Evolutionary conservation across 2,113 vertebrate species (phyloP), one percentile per base, ranked within the genome.

Genomic region (Pongo abelii): DNA sequence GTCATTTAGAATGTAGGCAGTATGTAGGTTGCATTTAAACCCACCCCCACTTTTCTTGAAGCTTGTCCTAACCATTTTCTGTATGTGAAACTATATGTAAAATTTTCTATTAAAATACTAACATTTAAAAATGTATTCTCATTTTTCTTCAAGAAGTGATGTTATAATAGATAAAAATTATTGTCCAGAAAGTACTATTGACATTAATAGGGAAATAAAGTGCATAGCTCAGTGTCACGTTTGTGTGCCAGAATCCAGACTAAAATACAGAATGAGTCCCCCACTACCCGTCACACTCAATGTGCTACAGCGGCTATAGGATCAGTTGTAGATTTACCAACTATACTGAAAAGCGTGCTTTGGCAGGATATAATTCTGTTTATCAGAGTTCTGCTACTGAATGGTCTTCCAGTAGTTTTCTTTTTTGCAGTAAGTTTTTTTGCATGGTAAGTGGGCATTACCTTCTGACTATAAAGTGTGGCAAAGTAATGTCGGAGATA

Each of bases 81-180:
- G 25, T 75, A 23, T 83, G 8, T 84, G 48, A 93, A 78, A 25
- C 35, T 69, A 1, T 64, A 52, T 64, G 69, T 79, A 70, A 88
- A 87, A n/a, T 75, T 94, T 89, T 80, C 10, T 93, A 5, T 93
- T 86, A 78, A 94, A 83, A 92, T 89, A 43, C 30, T 97, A 38
- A 81, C 77, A 40, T 93, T 81, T 91, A 17, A 91, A 30, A 75
- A 14, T 11, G 1, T 69, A 35, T 89, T 85, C n/a, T 89, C 11
- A 55, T 69, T 94, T 91, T 81, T 77, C 10, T 91, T 84, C 20
- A 55, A 92, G 81, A 91, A 86, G 59, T 80, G 18, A 59, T 69
- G 40, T 25, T 69, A 18, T 96, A 27, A 80, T 79, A 86, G 52
- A 9, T 64, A 84, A 88, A 91, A 87, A 94, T 89, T 7, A 17